phyloP scores from a whole-genome alignment of 2,888 invertebrate genomes.

The Caenorhabditis virilis region DNA sequence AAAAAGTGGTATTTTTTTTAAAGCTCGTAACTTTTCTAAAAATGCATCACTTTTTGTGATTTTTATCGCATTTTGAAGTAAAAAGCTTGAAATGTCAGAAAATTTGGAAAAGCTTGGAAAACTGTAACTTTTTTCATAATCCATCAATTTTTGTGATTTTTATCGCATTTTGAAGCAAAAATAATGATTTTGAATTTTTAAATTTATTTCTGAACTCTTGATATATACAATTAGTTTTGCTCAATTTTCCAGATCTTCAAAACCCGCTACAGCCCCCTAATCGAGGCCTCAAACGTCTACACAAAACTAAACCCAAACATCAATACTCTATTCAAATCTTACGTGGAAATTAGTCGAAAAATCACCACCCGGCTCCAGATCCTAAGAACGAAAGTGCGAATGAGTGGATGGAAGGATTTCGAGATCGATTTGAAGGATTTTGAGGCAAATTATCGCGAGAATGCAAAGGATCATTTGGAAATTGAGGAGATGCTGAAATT shows the following conservation, averaged over 20 bases:
- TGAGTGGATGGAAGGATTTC: slow-evolving; percentile 51
- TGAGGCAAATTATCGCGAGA: slow-evolving; percentile 44
- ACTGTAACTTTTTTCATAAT: background rate
- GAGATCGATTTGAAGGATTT: slow-evolving; percentile 54
- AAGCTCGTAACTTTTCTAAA: no score
- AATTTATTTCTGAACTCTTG: no score
- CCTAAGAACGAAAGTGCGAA: slow-evolving; percentile 31
- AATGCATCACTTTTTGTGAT: no score
- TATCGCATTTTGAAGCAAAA: no score
- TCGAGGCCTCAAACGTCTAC: slow-evolving; percentile 40
- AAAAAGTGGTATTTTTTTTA: no score
- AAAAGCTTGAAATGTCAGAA: slow-evolving; percentile 12
- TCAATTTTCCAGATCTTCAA: slow-evolving; percentile 47
- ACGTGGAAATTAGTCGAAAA: slow-evolving; percentile 21
- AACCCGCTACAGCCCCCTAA: slow-evolving; percentile 36
- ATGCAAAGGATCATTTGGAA: slow-evolving; percentile 50
- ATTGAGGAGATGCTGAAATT: slow-evolving; percentile 57
- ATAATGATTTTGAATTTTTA: no score
- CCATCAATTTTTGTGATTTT: no score
- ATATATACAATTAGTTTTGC: no score
- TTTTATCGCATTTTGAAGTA: background rate
- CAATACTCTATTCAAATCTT: slow-evolving; percentile 17
- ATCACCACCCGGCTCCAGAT: slow-evolving; percentile 19
- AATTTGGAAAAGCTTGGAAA: slow-evolving; percentile 1
- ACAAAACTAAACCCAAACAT: slow-evolving; percentile 22